Evolutionary conservation across 2,113 vertebrate genomes (phyloP).

Genomic region (Eubucco bourcierii): DNA sequence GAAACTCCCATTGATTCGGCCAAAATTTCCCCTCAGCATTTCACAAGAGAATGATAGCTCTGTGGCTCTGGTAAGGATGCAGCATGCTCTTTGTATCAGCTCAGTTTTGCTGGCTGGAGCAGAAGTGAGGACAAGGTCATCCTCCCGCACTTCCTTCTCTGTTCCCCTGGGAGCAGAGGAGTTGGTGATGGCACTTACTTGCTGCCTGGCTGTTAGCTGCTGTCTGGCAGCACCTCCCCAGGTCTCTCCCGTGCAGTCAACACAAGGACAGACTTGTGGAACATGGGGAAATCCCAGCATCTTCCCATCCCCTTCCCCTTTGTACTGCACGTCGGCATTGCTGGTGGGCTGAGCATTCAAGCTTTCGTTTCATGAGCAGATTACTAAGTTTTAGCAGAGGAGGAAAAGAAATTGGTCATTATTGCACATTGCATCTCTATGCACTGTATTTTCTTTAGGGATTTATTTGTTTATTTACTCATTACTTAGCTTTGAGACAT

Average conservation of each 20-base stretch:
- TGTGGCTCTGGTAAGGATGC: not conserved
- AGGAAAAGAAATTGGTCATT: not conserved
- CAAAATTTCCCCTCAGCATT: not conserved
- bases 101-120: constrained; percentile 3
- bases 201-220: not conserved
- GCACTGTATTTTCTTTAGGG: not conserved
- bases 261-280: not conserved
- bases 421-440: not conserved
- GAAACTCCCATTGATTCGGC: not conserved
- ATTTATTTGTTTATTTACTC: not conserved
- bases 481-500: not conserved
- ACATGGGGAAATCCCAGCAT: not conserved
- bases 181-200: not conserved
- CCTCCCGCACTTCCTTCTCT: not conserved
- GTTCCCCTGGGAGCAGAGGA: rapidly evolving
- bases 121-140: not conserved
- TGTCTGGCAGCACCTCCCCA: not conserved
- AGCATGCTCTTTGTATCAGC: not conserved
- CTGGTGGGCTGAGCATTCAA: not conserved
- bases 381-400: not conserved
- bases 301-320: not conserved
- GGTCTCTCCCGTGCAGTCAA: not conserved
- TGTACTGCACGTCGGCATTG: not conserved
- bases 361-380: not conserved
- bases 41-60: not conserved